These are phyloP conservation scores for Oryzias curvinotus DNA, from an alignment of 2,113 vertebrate species.

Conservation along the genomic window DNA sequence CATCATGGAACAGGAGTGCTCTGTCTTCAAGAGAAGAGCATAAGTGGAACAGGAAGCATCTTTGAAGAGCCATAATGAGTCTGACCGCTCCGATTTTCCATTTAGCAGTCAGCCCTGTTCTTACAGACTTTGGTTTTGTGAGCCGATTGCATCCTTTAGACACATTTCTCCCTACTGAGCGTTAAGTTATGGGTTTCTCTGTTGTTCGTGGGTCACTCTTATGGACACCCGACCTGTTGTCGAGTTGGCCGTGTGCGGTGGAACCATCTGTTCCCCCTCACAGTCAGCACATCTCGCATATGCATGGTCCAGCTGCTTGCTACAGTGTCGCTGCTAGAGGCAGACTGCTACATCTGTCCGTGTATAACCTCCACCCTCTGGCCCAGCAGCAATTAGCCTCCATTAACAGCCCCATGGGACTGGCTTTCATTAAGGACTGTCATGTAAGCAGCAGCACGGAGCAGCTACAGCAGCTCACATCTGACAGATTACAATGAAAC, in stretches of 20 bases:
- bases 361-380: conserved; percentile 71
- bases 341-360: conserved; percentile 75
- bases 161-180: conserved; percentile 25
- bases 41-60: conserved; percentile 21
- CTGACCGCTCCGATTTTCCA: conserved; percentile 30
- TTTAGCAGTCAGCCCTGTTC: conserved; percentile 28
- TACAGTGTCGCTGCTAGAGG: conserved; percentile 67
- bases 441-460: conserved; percentile 41
- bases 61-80: conserved; percentile 18
- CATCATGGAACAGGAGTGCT: conserved; percentile 2
- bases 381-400: conserved; percentile 76
- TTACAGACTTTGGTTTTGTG: conserved; percentile 10
- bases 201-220: conserved; percentile 55
- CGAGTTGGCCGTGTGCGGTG: conserved; percentile 51
- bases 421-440: conserved; percentile 69
- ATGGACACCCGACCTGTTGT: conserved; percentile 72
- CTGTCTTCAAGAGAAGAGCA: conserved; percentile 12
- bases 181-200: conserved; percentile 42
- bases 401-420: conserved; percentile 72
- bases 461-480: conserved; percentile 33
- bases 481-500: conserved; percentile 41
- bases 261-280: conserved; percentile 77
- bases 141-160: conserved; percentile 41
- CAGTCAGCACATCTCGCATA: conserved; percentile 25
- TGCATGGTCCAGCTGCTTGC: conserved; percentile 64